Evolutionary conservation across 2,797 vertebrate species (phyloP).

Genomic region (Cichlasoma orientale): DNA sequence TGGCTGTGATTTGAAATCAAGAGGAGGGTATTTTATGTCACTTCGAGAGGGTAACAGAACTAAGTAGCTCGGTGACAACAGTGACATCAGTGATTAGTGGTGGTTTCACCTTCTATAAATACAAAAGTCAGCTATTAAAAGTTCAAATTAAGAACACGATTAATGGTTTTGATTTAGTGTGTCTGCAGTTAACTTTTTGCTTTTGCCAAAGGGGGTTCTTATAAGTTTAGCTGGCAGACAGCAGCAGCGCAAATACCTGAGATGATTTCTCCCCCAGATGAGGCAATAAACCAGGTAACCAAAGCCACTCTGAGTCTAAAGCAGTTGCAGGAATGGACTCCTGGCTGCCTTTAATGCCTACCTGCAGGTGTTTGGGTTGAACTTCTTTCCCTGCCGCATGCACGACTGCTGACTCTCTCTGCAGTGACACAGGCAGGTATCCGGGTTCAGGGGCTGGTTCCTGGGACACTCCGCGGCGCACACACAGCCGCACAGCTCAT

Average conservation of each 20-base stretch:
- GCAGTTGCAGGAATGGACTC: not conserved
- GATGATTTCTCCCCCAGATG: not conserved
- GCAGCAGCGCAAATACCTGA: not conserved
- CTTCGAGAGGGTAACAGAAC: not conserved
- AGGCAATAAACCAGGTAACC: not conserved
- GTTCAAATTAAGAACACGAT: not conserved
- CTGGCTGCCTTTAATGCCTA: constrained; percentile 19
- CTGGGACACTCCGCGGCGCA: constrained; percentile 73
- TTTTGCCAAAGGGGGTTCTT: not conserved
- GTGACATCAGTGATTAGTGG: not conserved
- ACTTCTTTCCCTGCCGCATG: constrained; percentile 79
- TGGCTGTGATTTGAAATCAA: not conserved
- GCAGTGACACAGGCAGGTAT: constrained; percentile 81
- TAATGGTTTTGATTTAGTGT: not conserved
- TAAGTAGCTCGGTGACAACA: not conserved
- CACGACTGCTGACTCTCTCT: constrained; percentile 76
- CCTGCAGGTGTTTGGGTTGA: constrained; percentile 80
- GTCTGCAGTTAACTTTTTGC: not conserved
- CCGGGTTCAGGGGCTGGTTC: constrained; percentile 76
- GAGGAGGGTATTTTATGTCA: not conserved
- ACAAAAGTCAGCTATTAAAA: not conserved
- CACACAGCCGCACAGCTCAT: constrained; percentile 78
- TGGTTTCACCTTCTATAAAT: not conserved
- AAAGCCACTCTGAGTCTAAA: not conserved
- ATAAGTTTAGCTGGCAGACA: not conserved